phyloP scores from a whole-genome alignment of 2,113 vertebrate species.

The Podilymbus podiceps region DNA sequence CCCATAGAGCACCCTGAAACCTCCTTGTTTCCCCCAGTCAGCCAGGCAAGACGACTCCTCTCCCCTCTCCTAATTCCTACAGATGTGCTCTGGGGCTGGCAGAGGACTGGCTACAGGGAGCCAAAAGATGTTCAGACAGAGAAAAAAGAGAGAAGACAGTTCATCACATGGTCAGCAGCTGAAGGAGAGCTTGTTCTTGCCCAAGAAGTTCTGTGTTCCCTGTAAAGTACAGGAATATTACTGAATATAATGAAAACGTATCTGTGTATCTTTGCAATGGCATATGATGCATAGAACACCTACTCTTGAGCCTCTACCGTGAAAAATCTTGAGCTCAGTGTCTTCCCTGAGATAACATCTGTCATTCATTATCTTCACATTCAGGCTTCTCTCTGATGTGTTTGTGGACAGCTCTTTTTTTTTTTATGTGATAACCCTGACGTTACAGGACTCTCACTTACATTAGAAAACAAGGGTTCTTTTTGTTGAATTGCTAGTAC shows the following conservation, averaged over 20 bases:
- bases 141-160: neutral
- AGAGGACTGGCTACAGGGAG: neutral
- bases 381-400: neutral
- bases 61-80: neutral
- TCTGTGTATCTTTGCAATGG: neutral
- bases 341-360: slow-evolving; percentile 26
- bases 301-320: neutral
- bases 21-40: neutral
- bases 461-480: neutral
- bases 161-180: neutral
- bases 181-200: neutral
- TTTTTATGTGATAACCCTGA: slow-evolving; percentile 8
- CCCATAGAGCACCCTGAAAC: neutral
- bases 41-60: neutral
- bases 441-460: neutral
- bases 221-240: neutral
- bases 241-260: neutral
- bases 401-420: slow-evolving; percentile 14
- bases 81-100: neutral
- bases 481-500: slow-evolving; percentile 18
- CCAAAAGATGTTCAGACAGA: neutral
- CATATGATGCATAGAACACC: neutral
- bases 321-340: neutral
- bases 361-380: slow-evolving; percentile 11
- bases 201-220: neutral